Evolutionary conservation across 1,140 invertebrate genomes (phyloP), one percentile per base, ranked within the genome.

Genomic region (Drosophila serrata): DNA sequence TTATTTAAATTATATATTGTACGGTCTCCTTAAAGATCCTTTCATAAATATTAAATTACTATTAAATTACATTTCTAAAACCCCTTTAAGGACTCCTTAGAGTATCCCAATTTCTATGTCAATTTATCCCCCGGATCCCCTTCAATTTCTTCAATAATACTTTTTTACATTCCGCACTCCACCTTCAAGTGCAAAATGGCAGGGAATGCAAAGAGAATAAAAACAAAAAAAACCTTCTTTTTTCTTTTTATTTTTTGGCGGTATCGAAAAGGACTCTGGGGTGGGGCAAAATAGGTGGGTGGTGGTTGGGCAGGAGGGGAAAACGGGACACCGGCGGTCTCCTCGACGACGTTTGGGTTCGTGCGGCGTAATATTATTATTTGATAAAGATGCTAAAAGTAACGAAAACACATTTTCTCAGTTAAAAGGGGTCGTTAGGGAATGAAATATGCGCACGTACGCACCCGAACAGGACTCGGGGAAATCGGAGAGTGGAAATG

Each of bases 331-430:
- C 45, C n/a, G 58, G 57, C 51, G 59, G 64, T 68, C 70, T 70
- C 70, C 62, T 82, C 84, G 80, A 86, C 84, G 82, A 86, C 82
- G 75, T 88, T 86, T 88, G 85, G 85, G 85, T 81, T 90, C 76
- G 84, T 81, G 85, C 77, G 80, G 80, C 79, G 90, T 91, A 91
- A 91, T 91, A 91, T 91, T 91, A 91, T 91, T 91, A 91, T 91
- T 91, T 91, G 90, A 91, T 91, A 91, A 91, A 91, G 90, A 91
- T 91, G 90, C 90, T 91, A 91, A 91, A 91, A 91, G 90, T 91
- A 91, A 91, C 90, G 90, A 91, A 91, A 91, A 91, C 90, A 91
- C 90, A 91, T 91, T 91, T 91, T 91, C 80, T 91, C 85, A 90
- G 90, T 91, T 91, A 91, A 91, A 91, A 91, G 90, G 90, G 90